phyloP scores from a whole-genome alignment of 2,888 invertebrate genomes.

The Pardosa pseudoannulata region DNA sequence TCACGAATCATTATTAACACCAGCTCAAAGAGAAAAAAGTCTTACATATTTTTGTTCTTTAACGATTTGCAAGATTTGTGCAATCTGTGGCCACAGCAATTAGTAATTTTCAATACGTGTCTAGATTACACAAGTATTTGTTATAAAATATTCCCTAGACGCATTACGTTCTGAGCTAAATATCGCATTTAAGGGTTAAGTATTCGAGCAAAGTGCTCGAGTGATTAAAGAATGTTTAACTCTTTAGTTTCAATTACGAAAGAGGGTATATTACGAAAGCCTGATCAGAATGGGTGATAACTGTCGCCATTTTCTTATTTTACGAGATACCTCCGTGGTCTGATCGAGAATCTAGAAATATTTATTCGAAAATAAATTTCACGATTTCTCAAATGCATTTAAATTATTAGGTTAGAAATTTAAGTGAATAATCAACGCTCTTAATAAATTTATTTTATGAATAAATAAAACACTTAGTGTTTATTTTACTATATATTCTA shows the following conservation, averaged over 20 bases:
- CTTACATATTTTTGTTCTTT: too few relatives aligned
- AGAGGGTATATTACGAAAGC: background rate
- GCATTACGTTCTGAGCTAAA: background rate
- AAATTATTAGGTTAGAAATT: too few relatives aligned
- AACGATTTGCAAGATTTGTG: background rate
- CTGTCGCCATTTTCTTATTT: background rate
- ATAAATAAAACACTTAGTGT: too few relatives aligned
- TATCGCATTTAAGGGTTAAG: background rate
- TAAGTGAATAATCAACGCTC: too few relatives aligned
- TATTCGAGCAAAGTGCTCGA: background rate
- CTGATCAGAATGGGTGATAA: background rate
- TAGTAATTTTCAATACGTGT: background rate
- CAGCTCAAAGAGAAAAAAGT: too few relatives aligned
- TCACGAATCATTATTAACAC: too few relatives aligned
- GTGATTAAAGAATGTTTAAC: constrained; percentile 4
- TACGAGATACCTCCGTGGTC: background rate
- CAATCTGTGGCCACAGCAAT: background rate
- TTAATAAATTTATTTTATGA: too few relatives aligned
- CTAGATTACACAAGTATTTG: background rate
- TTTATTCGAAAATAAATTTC: too few relatives aligned
- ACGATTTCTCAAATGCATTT: too few relatives aligned
- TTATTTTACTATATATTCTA: too few relatives aligned
- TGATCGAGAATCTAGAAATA: background rate
- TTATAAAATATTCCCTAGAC: background rate
- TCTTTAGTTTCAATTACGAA: background rate